Evolutionary conservation across 2,797 vertebrate species (phyloP), one percentile per base, ranked within the genome.

Genomic region (Vespertilio murinus): DNA sequence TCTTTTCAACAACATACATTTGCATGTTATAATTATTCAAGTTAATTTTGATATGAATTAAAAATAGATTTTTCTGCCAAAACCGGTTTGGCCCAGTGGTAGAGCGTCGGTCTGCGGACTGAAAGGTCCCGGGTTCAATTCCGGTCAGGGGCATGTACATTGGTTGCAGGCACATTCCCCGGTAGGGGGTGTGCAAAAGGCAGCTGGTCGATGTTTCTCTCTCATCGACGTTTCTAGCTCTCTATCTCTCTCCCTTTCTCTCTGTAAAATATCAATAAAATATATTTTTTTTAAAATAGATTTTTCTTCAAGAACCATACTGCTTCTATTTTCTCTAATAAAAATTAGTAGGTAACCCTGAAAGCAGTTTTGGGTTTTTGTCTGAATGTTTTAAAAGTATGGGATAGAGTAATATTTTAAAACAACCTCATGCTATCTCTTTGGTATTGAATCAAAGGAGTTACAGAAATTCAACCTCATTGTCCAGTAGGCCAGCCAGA

Each of bases 401-500:
- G 12, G 49, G 33, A 56, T 61, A 38, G 22, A 93, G 45, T 40
- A 35, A 8, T 93, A 73, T 93, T 96, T 97, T 95, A 75, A 83
- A 91, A 42, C 79, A 78, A 90, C 70, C 17, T 22, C 22, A 67
- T 91, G 94, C 74, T 94, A 74, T 94, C 88, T 95, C 52, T 88
- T 88, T 40, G 22, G 28, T 77, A 74, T 70, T 64, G 23, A 82
- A 94, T 96, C 85, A 87, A 88, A 91, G 70, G 30, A 86, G 38
- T 94, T 93, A 77, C 7, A 88, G 67, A 73, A 91, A 95, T 87
- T 88, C 65, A 75, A 83, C 45, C 38, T 92, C 25, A 16, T n/a
- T 59, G 42, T 77, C 49, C 64, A 84, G 52, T 40, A 75, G 54
- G 56, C 56, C 87, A 91, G 81, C n/a, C n/a, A n/a, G n/a, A 92